Evolutionary conservation across 2,113 vertebrate species (phyloP), one percentile per base, ranked within the genome.

Genomic region (Lipotes vexillifer): DNA sequence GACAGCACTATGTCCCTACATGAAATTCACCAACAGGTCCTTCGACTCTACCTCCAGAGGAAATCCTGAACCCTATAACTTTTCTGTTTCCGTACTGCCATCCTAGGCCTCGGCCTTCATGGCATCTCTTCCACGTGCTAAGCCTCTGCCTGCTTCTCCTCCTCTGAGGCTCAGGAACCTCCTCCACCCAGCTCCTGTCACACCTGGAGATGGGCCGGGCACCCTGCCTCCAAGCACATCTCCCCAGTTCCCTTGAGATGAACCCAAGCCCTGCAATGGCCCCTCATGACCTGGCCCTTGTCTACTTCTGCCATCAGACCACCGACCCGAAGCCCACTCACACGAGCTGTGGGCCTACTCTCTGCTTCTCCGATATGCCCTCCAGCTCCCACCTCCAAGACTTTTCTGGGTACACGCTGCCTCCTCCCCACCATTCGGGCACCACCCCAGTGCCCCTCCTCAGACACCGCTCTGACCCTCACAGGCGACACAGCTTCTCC

Each of bases 161-260:
- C 78, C 38, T 74, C 44, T 63, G 18, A 10, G 41, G 63, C 65
- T 93, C n/a, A 77, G 27, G 27, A 3, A 21, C 71, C 44, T 66
- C 31, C 49, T 55, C 31, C 33, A 68, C 8, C 4, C 55, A 27
- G 55, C 6, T 17, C 69, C 36, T 66, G 61, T 41, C 65, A 66
- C 33, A 36, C 8, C 8, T 41, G 41, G 46, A 87, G 46, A 13
- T 21, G 36, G 31, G 33, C 44, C 21, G 77, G 23, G 44, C 14
- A 46, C 18, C 41, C 63, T 57, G 72, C 18, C 36, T 94, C 65
- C n/a, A 68, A 91, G 29, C 41, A 57, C n/a, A 59, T 95, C 57
- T 82, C 46, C n/a, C 75, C 21, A 52, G 21, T 66, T 61, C 44
- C 71, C 49, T 0, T 66, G 57, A 85, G 38, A 87, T 77, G 36